phyloP scores from a whole-genome alignment of 2,888 invertebrate genomes.

The Cerastis leucographa region DNA sequence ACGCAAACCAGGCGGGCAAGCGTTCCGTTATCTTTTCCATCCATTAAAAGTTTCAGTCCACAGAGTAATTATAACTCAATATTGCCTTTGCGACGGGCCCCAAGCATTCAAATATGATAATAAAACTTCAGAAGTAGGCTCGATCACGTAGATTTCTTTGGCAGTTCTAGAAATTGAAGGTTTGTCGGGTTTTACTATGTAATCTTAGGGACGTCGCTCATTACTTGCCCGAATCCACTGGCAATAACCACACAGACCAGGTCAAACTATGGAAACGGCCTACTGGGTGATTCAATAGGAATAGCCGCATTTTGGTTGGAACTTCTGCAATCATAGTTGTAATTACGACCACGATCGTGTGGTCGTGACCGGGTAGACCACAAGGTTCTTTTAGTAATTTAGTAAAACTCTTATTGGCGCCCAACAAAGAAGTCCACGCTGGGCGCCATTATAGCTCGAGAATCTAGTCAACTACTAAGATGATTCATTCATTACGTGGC shows the following conservation, averaged over 20 bases:
- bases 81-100: slow-evolving; percentile 73
- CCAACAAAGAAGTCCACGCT: slow-evolving; percentile 18
- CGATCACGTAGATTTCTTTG: slow-evolving; percentile 63
- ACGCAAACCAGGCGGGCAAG: slow-evolving; percentile 60
- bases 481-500: not conserved
- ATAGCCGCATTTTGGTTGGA: not conserved
- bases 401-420: slow-evolving; percentile 28
- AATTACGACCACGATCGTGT: not conserved
- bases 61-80: slow-evolving; percentile 84
- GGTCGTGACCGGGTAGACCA: not conserved
- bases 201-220: slow-evolving; percentile 2
- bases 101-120: slow-evolving; percentile 67
- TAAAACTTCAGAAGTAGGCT: slow-evolving; percentile 64
- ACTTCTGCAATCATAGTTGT: not conserved
- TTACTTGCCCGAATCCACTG: rapidly evolving
- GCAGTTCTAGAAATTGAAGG: slow-evolving; percentile 42
- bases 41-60: slow-evolving; percentile 84
- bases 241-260: not conserved
- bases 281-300: not conserved
- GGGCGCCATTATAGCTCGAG: slow-evolving; percentile 44
- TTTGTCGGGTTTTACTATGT: slow-evolving; percentile 10
- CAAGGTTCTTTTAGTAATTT: not conserved
- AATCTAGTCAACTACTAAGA: not conserved
- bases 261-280: not conserved
- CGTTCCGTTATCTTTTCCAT: slow-evolving; percentile 78